Evolutionary conservation across 2,113 vertebrate species (phyloP).

Genomic region (Morone chrysops): DNA sequence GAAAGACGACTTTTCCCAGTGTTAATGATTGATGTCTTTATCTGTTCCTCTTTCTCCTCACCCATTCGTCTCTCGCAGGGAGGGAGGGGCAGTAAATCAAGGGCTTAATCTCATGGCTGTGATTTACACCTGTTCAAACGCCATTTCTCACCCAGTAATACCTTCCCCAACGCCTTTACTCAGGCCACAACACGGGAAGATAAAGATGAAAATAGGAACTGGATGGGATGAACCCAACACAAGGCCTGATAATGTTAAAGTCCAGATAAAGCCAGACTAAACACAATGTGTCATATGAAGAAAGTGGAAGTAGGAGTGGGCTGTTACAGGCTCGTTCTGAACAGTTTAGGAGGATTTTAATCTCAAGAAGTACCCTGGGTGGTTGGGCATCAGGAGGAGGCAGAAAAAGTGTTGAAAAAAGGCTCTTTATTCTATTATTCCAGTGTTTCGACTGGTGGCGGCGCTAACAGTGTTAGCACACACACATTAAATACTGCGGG

Average conservation of each 20-base stretch:
- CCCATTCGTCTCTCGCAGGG: not conserved
- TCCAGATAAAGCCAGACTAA: not conserved
- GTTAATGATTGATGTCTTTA: constrained; percentile 41
- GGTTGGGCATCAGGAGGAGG: not conserved
- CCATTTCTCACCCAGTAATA: constrained; percentile 23
- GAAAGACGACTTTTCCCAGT: not conserved
- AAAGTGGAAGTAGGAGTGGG: not conserved
- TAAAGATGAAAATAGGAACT: not conserved
- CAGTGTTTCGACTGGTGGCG: too few relatives aligned
- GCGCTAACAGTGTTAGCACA: too few relatives aligned
- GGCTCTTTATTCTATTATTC: too few relatives aligned
- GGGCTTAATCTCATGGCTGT: constrained; percentile 12
- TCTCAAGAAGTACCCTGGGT: not conserved
- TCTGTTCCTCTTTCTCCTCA: constrained; percentile 10
- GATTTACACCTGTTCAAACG: constrained; percentile 47
- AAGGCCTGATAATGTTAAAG: not conserved
- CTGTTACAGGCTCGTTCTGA: not conserved
- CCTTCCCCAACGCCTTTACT: not conserved
- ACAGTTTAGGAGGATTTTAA: not conserved
- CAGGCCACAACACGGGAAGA: constrained; percentile 9
- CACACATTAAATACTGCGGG: too few relatives aligned
- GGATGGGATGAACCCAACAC: not conserved
- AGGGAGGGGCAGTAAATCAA: constrained; percentile 41
- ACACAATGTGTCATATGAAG: not conserved
- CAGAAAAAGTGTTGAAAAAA: not conserved